Evolutionary conservation across 1,140 invertebrate genomes (phyloP), one percentile per base, ranked within the genome.

Genomic region (Frieseomelitta varia): DNA sequence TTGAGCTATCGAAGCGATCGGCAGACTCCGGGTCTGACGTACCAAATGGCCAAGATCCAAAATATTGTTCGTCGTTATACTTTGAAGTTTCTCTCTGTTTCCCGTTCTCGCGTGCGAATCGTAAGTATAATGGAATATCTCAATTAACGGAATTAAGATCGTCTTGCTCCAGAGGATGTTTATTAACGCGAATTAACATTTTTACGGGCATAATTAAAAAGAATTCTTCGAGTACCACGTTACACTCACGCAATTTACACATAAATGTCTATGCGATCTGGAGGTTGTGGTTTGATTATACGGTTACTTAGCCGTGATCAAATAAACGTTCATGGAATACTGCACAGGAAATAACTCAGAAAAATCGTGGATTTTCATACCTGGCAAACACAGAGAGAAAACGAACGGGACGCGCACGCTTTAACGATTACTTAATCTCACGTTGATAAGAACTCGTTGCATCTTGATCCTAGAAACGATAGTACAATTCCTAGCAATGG

Each of bases 31-130:
- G 14, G 14, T 55, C 24, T 55, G 77, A 65, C 76, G 12, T 30
- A 0, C 61, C 21, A 27, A 79, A 55, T 79, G 63, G 63, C 63
- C 51, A 4, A 10, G 12, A 11, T 79, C 77, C 63, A 79, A 79
- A 79, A 34, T 55, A 68, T 68, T 55, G 27, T n/a, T 34, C 27
- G 3, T 24, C 14, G 34, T n/a, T 47, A 14, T 78, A 55, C 63
- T 34, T 68, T 55, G 77, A 55, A 55, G 63, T 68, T 51, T 19
- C 63, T 21, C 61, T 67, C 39, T 47, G 10, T 24, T 19, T 39
- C 21, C 24, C 34, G 12, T 21, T 47, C 24, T 51, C 21, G 24
- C 12, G 4, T 17, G 11, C 21, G 6, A 2, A 2, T 14, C 4
- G 39, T 3, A 61, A 6, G 2, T 27, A 27, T 14, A 63, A 63